Conservation (phyloP, 2,113 vertebrate genomes). For the Alaudala cheleensis region DNA sequence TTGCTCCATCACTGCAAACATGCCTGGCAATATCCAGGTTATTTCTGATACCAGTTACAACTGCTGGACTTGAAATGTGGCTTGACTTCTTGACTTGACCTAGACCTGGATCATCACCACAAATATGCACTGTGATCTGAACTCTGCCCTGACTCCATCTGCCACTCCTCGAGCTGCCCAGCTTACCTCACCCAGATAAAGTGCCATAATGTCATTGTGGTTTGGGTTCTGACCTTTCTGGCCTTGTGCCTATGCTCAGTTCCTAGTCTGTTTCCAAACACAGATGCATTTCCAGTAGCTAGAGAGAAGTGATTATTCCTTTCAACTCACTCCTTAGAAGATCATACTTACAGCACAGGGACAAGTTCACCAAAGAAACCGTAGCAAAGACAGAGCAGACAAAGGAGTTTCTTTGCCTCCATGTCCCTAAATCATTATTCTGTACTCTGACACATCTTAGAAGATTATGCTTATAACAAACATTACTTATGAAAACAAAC, state of each 20-base stretch:
- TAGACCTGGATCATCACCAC: background rate
- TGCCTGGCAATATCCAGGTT: fast-evolving
- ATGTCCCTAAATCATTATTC: background rate
- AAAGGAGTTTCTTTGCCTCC: background rate
- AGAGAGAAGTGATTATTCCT: background rate
- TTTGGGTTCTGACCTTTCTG: background rate
- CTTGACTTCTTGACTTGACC: background rate
- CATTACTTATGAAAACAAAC: background rate
- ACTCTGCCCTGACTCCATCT: background rate
- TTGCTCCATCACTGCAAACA: background rate
- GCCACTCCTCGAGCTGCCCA: background rate
- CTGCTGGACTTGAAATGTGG: background rate
- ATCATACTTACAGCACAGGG: background rate
- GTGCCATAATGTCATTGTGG: background rate
- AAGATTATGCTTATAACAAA: background rate
- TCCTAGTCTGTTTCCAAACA: background rate
- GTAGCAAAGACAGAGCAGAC: fast-evolving
- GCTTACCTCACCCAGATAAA: background rate
- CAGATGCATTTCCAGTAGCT: background rate
- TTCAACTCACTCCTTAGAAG: background rate
- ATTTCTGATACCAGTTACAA: background rate
- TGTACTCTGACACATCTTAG: background rate
- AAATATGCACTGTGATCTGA: background rate
- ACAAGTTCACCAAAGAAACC: background rate
- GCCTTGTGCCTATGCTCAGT: background rate